These are phyloP conservation scores for Holotrichia oblita DNA, from an alignment of 1,140 invertebrate species.

Conservation along the genomic window DNA sequence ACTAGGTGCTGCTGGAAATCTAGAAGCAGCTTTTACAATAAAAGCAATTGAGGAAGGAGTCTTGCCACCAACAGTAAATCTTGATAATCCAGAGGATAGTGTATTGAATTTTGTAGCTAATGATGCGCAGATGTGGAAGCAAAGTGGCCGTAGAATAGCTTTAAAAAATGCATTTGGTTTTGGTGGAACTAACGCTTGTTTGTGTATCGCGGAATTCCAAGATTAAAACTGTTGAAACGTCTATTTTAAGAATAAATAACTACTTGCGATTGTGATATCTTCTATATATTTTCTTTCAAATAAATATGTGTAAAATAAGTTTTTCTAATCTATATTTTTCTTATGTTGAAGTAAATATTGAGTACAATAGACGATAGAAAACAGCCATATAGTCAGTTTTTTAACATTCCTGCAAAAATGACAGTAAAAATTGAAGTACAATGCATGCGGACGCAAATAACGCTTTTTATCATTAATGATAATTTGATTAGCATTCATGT, in stretches of 20 bases:
- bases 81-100: conserved; percentile 73
- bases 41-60: conserved; percentile 78
- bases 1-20: conserved; percentile 92
- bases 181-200: conserved; percentile 95
- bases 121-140: conserved; percentile 68
- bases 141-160: conserved; percentile 73
- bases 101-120: conserved; percentile 80
- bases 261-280: background rate
- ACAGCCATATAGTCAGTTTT: no score
- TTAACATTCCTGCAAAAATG: no score
- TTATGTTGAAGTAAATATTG: no score
- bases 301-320: no score
- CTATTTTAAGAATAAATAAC: conserved; percentile 27
- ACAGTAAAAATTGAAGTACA: no score
- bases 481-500: no score
- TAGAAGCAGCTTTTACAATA: conserved; percentile 89
- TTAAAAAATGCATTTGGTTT: conserved; percentile 99
- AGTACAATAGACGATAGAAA: no score
- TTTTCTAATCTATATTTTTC: no score
- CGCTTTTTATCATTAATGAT: no score
- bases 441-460: no score
- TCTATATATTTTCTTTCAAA: conserved; percentile 29
- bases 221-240: conserved; percentile 46
- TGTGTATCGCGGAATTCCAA: conserved; percentile 75
- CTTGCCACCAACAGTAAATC: conserved; percentile 92